Percentiles rank a stretch among this genome's conserved stretches.
phyloP scores from a whole-genome alignment of 2,888 invertebrate species.

The Meandrusa payeni region DNA sequence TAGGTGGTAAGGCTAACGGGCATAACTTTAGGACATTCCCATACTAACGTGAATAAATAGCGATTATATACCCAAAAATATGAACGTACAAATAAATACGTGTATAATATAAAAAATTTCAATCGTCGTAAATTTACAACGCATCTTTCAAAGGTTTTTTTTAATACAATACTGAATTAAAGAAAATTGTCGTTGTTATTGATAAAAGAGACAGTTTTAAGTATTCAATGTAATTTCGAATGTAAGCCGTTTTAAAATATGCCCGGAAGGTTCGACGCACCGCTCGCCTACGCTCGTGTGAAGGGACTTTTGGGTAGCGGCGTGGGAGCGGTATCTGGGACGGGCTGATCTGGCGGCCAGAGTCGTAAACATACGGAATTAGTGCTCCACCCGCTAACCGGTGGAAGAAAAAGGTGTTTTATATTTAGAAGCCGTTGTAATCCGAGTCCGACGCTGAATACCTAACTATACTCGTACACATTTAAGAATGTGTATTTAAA shows the following conservation, averaged over 20 bases:
- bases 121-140: no score
- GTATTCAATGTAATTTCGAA: neutral
- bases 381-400: constrained; percentile 60
- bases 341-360: constrained; percentile 52
- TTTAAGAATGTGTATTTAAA: neutral
- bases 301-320: constrained; percentile 47
- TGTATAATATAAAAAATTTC: no score
- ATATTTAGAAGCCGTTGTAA: constrained; percentile 47
- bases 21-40: constrained; percentile 28
- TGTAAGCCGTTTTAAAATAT: constrained; percentile 14
- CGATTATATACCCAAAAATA: neutral
- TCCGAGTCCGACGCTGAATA: constrained; percentile 31
- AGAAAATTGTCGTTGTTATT: constrained; percentile 1
- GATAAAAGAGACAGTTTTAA: constrained; percentile 2
- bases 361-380: constrained; percentile 74
- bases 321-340: constrained; percentile 72
- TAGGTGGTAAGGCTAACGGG: constrained; percentile 36
- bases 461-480: constrained; percentile 14
- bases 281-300: constrained; percentile 35
- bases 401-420: constrained; percentile 63
- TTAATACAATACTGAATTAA: constrained; percentile 2
- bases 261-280: constrained; percentile 27
- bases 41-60: constrained; percentile 22
- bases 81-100: no score
- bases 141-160: no score